phyloP scores from a whole-genome alignment of 2,888 invertebrate species.

The Trichacis sp. region DNA sequence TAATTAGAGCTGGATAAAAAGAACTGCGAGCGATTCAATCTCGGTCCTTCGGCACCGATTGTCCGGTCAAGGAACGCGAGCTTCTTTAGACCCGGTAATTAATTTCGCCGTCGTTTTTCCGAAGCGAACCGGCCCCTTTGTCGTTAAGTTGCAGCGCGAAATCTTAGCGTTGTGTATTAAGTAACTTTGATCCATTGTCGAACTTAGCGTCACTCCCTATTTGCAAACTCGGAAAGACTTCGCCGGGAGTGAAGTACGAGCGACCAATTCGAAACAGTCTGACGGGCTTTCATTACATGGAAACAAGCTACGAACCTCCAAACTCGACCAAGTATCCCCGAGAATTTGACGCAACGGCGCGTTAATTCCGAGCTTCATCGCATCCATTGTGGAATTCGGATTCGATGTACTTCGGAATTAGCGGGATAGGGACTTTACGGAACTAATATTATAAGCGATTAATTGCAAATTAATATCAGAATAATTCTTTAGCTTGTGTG shows the following conservation, averaged over 20 bases:
- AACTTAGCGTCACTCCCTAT: constrained; percentile 15
- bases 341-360: constrained; percentile 42
- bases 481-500: too few relatives aligned
- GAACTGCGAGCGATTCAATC: neutral
- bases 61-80: neutral
- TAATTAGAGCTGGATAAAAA: neutral
- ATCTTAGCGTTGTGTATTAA: neutral
- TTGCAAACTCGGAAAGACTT: constrained; percentile 48
- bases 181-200: neutral
- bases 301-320: constrained; percentile 41
- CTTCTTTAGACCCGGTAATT: neutral
- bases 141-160: neutral
- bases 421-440: too few relatives aligned
- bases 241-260: constrained; percentile 39
- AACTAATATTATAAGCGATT: too few relatives aligned
- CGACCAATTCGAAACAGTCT: constrained; percentile 43
- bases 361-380: constrained; percentile 41
- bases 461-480: too few relatives aligned
- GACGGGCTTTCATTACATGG: constrained; percentile 39
- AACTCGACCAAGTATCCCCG: constrained; percentile 42
- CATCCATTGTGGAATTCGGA: constrained; percentile 26
- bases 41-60: neutral
- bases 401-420: constrained; percentile 4
- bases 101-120: constrained; percentile 1
- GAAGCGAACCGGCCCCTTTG: neutral